phyloP scores from a whole-genome alignment of 2,888 invertebrate genomes.

The Brenthis hecate region DNA sequence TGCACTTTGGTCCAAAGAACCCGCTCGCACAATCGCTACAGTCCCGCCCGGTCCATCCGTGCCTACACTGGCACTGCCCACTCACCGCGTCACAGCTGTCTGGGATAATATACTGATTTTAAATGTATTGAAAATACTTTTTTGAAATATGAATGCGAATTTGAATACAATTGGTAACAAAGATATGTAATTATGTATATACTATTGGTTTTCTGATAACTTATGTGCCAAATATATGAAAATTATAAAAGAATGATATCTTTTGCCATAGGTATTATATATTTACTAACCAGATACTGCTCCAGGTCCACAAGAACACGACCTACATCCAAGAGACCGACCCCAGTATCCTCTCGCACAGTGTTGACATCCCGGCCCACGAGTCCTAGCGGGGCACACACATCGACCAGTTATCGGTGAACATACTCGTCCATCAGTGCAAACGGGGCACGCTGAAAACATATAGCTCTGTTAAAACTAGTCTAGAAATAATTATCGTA shows the following conservation, averaged over 20 bases:
- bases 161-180: too few species aligned
- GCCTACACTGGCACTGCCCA: conserved; percentile 90
- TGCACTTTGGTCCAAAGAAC: conserved; percentile 93
- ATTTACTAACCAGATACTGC: conserved; percentile 59
- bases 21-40: conserved; percentile 94
- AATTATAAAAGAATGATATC: neutral
- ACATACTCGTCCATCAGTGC: conserved; percentile 93
- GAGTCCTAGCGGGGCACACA: conserved; percentile 93
- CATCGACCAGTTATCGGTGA: conserved; percentile 95
- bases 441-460: conserved; percentile 87
- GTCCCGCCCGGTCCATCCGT: conserved; percentile 87
- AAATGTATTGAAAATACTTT: neutral
- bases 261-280: neutral
- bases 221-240: too few species aligned
- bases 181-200: too few species aligned
- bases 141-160: too few species aligned
- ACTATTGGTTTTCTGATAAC: too few species aligned
- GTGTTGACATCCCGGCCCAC: conserved; percentile 90
- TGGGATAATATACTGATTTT: conserved; percentile 71
- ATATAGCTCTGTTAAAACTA: conserved; percentile 14
- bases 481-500: neutral
- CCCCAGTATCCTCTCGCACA: conserved; percentile 93
- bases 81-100: conserved; percentile 83
- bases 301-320: conserved; percentile 84
- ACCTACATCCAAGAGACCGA: conserved; percentile 91